Conservation (phyloP, 2,888 invertebrate genomes). For the Venusia cambrica region DNA sequence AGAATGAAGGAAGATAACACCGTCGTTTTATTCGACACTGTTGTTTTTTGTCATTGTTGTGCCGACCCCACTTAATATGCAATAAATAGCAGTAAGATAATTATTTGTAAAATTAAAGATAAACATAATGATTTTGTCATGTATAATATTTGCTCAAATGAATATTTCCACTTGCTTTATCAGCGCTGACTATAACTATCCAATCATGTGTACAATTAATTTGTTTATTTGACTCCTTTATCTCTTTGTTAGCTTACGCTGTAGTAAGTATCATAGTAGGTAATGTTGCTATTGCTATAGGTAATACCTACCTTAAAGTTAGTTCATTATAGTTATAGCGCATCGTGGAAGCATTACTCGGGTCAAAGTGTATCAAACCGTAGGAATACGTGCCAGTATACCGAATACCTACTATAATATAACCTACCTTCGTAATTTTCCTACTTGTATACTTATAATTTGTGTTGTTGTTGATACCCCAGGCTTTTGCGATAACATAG, state of each 20-base stretch:
- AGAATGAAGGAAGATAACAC: too few relatives aligned
- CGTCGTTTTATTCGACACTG: too few relatives aligned
- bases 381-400: slow-evolving; percentile 27
- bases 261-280: slow-evolving; percentile 28
- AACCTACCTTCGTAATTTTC: slow-evolving; percentile 74
- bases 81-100: too few relatives aligned
- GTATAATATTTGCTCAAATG: not conserved
- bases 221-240: slow-evolving; percentile 36
- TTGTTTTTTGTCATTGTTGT: too few relatives aligned
- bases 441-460: slow-evolving; percentile 63
- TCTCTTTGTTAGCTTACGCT: slow-evolving; percentile 24
- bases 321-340: too few relatives aligned
- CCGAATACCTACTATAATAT: slow-evolving; percentile 38
- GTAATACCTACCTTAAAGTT: too few relatives aligned
- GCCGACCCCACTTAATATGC: too few relatives aligned
- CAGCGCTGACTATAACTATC: slow-evolving; percentile 15
- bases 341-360: slow-evolving; percentile 27
- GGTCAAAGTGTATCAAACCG: slow-evolving; percentile 59
- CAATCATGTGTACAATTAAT: slow-evolving; percentile 31
- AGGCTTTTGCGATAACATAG: too few relatives aligned
- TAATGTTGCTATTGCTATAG: slow-evolving; percentile 6
- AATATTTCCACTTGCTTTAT: slow-evolving; percentile 11
- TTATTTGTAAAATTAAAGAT: too few relatives aligned
- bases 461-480: slow-evolving; percentile 36
- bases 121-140: not conserved